Evolutionary conservation across 1,140 invertebrate species (phyloP).

Genomic region (Bombus impatiens): DNA sequence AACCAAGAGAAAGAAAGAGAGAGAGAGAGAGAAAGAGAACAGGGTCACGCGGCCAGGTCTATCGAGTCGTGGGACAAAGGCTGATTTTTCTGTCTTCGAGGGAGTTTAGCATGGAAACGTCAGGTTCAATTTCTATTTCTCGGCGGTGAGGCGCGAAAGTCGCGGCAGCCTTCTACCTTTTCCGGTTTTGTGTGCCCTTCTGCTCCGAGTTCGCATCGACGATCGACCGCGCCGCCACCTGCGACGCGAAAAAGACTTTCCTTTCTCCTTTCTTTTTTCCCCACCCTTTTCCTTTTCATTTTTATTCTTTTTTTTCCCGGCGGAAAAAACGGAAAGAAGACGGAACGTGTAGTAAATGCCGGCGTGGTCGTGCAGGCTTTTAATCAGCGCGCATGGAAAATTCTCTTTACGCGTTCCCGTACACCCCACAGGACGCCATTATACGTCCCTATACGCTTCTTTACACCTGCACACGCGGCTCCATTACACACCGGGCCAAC

Average conservation of each 20-base stretch:
- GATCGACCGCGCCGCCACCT: conserved; percentile 8
- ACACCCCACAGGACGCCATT: conserved; percentile 33
- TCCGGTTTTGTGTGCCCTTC: conserved; percentile 34
- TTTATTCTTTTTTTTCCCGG: not conserved
- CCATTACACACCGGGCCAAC: conserved; percentile 2
- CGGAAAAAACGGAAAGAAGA: conserved; percentile 51
- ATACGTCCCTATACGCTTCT: conserved; percentile 13
- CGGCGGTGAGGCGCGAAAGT: conserved; percentile 7
- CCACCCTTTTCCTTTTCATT: not conserved
- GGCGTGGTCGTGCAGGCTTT: conserved; percentile 62
- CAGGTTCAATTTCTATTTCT: not conserved
- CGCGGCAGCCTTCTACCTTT: conserved; percentile 19
- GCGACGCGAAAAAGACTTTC: conserved; percentile 27
- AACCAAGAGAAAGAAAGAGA: not conserved
- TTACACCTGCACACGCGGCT: conserved; percentile 12
- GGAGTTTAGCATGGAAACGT: not conserved
- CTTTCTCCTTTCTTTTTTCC: not conserved
- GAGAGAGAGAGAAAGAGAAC: not conserved
- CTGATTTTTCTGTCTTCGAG: conserved; percentile 14
- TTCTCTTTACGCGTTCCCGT: conserved; percentile 43
- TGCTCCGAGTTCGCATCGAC: conserved; percentile 10
- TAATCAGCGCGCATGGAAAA: conserved; percentile 65
- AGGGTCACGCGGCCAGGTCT: conserved; percentile 19
- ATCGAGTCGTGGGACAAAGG: not conserved
- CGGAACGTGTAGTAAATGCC: conserved; percentile 46